Evolutionary conservation across 2,888 invertebrate species (phyloP).

Genomic region (Drosophila paranaensis): DNA sequence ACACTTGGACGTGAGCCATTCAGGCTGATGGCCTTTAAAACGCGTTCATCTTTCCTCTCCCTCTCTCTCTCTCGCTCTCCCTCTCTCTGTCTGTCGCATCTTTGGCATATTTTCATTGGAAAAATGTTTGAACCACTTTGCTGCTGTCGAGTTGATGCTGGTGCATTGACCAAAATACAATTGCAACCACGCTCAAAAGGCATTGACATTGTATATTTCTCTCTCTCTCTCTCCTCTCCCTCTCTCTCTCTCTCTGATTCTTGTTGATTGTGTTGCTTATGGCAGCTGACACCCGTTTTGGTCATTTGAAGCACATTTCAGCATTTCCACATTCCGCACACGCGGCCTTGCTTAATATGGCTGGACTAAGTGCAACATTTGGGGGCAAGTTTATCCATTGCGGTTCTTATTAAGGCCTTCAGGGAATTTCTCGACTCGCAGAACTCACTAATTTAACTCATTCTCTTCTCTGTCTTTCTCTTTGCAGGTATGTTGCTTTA

Average conservation of each 20-base stretch:
- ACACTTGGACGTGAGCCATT: conserved; percentile 56
- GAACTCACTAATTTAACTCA: conserved; percentile 36
- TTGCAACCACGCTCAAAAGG: conserved; percentile 57
- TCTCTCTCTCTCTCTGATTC: conserved; percentile 20
- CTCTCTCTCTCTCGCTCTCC: neutral
- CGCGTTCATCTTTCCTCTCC: conserved; percentile 48
- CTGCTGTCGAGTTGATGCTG: conserved; percentile 11
- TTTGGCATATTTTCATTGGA: conserved; percentile 73
- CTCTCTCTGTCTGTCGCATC: conserved; percentile 29
- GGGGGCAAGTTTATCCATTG: conserved; percentile 25
- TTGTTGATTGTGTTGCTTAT: conserved; percentile 37
- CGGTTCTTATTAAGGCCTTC: conserved; percentile 24
- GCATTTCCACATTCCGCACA: conserved; percentile 57
- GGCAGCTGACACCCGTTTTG: conserved; percentile 41
- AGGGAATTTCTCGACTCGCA: conserved; percentile 29
- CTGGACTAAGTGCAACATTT: conserved; percentile 6
- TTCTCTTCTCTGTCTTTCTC: conserved; percentile 23
- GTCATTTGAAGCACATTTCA: conserved; percentile 37
- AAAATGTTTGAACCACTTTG: conserved; percentile 69
- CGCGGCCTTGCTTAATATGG: conserved; percentile 68
- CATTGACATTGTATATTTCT: conserved; percentile 57
- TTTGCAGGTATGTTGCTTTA: conserved; percentile 42
- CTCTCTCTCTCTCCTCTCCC: neutral
- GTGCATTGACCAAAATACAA: conserved; percentile 75
- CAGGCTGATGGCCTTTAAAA: conserved; percentile 56